phyloP scores from a whole-genome alignment of 2,797 vertebrate genomes.

The Parauchenoglanis ngamensis region DNA sequence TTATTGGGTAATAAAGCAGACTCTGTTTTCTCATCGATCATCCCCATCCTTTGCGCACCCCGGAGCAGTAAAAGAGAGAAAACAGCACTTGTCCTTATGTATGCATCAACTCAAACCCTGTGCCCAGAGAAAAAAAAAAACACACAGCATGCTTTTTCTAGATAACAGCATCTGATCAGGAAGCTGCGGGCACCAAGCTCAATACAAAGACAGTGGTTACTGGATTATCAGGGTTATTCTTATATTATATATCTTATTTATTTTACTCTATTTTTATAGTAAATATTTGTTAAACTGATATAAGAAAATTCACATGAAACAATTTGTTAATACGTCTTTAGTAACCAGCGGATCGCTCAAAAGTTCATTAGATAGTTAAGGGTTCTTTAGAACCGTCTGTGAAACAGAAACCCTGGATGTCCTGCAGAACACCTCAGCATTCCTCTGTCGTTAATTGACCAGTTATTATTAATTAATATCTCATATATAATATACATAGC shows the following conservation, averaged over 20 bases:
- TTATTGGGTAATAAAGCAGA: neutral
- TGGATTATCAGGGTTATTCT: neutral
- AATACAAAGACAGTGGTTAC: no score
- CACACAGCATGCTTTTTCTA: slow-evolving; percentile 9
- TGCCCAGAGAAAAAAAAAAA: neutral
- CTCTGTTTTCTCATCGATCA: slow-evolving; percentile 25
- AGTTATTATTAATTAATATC: neutral
- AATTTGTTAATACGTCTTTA: neutral
- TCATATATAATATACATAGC: neutral
- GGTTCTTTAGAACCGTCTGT: neutral
- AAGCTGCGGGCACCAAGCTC: neutral
- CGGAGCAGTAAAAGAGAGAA: neutral
- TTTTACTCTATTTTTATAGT: no score
- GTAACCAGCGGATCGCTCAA: neutral
- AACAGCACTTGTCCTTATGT: neutral
- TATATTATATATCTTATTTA: no score
- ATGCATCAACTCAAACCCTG: neutral
- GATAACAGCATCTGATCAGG: slow-evolving; percentile 24
- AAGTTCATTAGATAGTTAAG: neutral
- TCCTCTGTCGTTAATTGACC: neutral
- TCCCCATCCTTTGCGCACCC: slow-evolving; percentile 3
- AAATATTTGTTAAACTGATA: neutral
- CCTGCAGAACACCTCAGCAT: neutral
- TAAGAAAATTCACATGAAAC: neutral
- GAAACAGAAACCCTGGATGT: neutral